Evolutionary conservation across 2,888 invertebrate genomes (phyloP).

Genomic region (Sinhomidia bicolor): DNA sequence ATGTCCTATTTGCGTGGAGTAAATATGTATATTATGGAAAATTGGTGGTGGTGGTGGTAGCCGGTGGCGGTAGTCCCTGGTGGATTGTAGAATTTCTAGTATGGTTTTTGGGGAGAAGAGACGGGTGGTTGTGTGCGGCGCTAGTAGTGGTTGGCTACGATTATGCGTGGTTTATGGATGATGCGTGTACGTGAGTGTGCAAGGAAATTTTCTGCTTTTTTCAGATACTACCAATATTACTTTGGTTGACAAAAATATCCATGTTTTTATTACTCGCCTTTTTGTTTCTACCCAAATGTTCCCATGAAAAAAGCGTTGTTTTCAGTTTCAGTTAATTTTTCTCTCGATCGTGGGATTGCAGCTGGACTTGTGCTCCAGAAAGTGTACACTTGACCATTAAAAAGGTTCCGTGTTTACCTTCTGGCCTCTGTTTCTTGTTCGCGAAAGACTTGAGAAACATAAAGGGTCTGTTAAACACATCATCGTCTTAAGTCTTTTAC

Average conservation of each 20-base stretch:
- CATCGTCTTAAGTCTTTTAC: neutral
- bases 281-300: too few relatives aligned
- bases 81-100: too few relatives aligned
- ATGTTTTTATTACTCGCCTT: too few relatives aligned
- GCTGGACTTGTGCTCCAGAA: conserved; percentile 4
- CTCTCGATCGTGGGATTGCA: conserved; percentile 61
- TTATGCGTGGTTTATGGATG: conserved; percentile 1
- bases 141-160: too few relatives aligned
- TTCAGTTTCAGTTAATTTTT: neutral
- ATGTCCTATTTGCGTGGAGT: conserved; percentile 13
- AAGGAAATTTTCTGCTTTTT: neutral
- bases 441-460: too few relatives aligned
- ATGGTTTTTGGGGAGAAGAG: too few relatives aligned
- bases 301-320: neutral
- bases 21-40: neutral
- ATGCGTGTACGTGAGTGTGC: neutral
- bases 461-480: neutral
- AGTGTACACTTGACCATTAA: neutral
- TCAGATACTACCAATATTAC: neutral
- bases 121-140: too few relatives aligned
- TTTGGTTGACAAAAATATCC: too few relatives aligned
- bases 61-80: too few relatives aligned
- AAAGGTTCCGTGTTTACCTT: neutral
- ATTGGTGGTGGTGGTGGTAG: neutral
- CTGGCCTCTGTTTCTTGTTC: neutral